Evolutionary conservation across 2,113 vertebrate species (phyloP), one percentile per base, ranked within the genome.

Genomic region (Rhizomys pruinosus): DNA sequence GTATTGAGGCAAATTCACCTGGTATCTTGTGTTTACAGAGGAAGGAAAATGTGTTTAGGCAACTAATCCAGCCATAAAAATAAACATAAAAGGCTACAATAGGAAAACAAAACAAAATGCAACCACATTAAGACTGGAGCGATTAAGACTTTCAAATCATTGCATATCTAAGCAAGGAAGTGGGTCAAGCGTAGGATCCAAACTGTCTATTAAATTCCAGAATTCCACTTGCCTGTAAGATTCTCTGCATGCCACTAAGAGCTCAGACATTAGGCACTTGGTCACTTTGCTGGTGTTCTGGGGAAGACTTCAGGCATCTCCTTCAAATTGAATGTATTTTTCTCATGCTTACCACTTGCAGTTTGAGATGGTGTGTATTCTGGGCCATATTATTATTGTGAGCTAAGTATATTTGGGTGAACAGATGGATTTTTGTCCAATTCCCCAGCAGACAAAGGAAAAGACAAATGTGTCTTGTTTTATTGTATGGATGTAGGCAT

Each of bases 281-380:
- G 84, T 57, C 23, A 25, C 6, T 72, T 92, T 52, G 44, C 1
- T 3, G 44, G 66, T 87, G 89, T 72, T 92, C 61, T 42, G 74
- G 64, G 59, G 84, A 94, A 69, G 68, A 57, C 47, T 81, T 69
- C 61, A 96, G 95, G 92, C 12, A 94, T 94, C 88, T n/a, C 27
- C 95, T 87, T 92, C 16, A 23, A 77, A 96, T 64, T 52, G 95
- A 95, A 92, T 92, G 39, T 80, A n/a, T 92, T 27, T n/a, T 92
- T 94, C 52, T 95, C 93, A 79, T 93, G 91, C n/a, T 97, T 96
- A 84, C 13, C 71, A 84, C 68, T 90, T 76, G 32, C 32, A 76
- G 32, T 68, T 91, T 71, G 91, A 72, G 22, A 27, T 68, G 11
- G 29, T 59, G 68, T 86, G 57, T 66, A 72, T 97, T 89, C 52